Percentiles rank a stretch among this genome's conserved stretches.
phyloP scores from a whole-genome alignment of 2,888 invertebrate genomes.

The Gymnocheta viridis region DNA sequence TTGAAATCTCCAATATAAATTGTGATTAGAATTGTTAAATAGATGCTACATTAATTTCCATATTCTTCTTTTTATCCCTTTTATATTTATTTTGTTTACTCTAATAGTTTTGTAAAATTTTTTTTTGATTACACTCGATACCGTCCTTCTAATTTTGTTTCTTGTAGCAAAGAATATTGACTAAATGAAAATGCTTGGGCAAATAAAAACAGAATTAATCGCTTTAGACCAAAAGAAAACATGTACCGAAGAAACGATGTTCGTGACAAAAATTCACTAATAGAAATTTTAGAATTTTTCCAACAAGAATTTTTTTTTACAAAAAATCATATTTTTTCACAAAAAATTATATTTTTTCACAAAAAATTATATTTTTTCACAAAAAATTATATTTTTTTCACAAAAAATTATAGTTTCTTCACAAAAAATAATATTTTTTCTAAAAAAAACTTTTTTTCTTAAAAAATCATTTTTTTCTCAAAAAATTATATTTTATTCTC shows the following conservation, averaged over 20 bases:
- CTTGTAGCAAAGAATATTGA: neutral
- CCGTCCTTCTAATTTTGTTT: neutral
- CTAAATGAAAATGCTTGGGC: neutral
- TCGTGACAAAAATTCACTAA: neutral
- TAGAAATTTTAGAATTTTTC: neutral
- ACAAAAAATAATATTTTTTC: neutral
- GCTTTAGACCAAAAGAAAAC: neutral
- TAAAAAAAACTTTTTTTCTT: neutral
- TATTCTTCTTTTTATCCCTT: neutral
- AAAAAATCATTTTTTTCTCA: neutral
- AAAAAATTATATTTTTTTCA: neutral
- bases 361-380: neutral
- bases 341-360: neutral
- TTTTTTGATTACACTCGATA: conserved; percentile 1
- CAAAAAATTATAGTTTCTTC: neutral
- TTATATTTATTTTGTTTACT: neutral
- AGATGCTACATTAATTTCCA: conserved; percentile 20
- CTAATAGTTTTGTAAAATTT: neutral
- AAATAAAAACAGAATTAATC: neutral
- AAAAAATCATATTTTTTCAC: neutral
- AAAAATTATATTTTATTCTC: neutral
- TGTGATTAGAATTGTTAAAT: conserved; percentile 80
- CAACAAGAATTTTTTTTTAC: neutral
- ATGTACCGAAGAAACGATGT: too few species aligned
- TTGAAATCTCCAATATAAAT: conserved; percentile 78